These are phyloP conservation scores for Thaumetopoea pityocampa DNA, from an alignment of 1,140 invertebrate genomes.

Conservation along the genomic window DNA sequence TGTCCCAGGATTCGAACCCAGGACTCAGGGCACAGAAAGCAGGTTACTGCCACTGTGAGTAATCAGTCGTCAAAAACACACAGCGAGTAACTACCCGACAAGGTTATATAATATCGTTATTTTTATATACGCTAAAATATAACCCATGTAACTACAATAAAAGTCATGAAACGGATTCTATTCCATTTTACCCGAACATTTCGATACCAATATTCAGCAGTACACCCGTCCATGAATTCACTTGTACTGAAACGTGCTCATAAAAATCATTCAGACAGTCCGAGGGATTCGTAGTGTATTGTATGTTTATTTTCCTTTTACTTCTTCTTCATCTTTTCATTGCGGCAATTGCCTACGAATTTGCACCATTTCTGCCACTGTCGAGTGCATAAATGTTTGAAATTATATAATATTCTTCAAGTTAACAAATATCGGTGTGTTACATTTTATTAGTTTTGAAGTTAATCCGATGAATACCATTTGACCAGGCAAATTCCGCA, in stretches of 20 bases:
- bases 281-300: slow-evolving; percentile 33
- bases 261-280: slow-evolving; percentile 50
- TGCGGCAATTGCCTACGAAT: background rate
- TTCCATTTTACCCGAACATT: background rate
- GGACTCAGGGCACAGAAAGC: too few relatives aligned
- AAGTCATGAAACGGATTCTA: background rate
- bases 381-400: background rate
- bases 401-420: too few relatives aligned
- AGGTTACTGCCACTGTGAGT: too few relatives aligned
- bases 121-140: background rate
- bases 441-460: too few relatives aligned
- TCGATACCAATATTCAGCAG: slow-evolving; percentile 23
- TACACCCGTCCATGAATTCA: slow-evolving; percentile 36
- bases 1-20: too few relatives aligned
- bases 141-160: background rate
- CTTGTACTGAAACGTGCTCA: slow-evolving; percentile 49
- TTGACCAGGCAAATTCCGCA: too few relatives aligned
- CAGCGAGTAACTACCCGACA: too few relatives aligned
- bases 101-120: too few relatives aligned
- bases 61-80: too few relatives aligned
- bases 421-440: too few relatives aligned
- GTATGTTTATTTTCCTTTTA: slow-evolving; percentile 25
- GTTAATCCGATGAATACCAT: too few relatives aligned
- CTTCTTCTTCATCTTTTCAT: slow-evolving; percentile 1
- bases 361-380: background rate